Conservation (phyloP, 2,113 vertebrate species). For the Otis tarda region DNA sequence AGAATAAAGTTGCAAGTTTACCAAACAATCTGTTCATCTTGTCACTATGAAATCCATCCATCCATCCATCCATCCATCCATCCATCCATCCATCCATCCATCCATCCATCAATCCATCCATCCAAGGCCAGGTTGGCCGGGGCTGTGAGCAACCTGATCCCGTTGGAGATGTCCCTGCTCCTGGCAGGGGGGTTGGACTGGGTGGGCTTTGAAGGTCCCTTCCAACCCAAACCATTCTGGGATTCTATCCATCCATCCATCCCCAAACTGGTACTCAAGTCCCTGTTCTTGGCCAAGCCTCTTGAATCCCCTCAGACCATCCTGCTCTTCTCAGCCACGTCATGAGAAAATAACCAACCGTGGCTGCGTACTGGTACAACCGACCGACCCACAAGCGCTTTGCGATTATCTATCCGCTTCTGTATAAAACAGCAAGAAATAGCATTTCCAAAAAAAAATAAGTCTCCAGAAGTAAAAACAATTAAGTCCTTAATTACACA, state of each 20-base stretch:
- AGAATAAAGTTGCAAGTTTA: not conserved
- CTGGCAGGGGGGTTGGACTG: too few relatives aligned
- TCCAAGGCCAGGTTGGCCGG: too few relatives aligned
- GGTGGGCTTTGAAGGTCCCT: too few relatives aligned
- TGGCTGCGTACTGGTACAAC: not conserved
- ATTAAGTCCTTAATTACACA: not conserved
- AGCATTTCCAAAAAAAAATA: not conserved
- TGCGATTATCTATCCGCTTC: rapidly evolving
- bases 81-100: not conserved
- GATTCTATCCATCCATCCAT: too few relatives aligned
- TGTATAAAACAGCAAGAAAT: not conserved
- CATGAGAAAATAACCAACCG: rapidly evolving
- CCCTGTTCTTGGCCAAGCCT: not conserved
- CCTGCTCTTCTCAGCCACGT: not conserved
- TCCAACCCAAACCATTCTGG: too few relatives aligned
- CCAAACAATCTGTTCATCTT: not conserved
- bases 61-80: not conserved
- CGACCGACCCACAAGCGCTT: not conserved
- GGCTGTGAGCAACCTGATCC: too few relatives aligned
- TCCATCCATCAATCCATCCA: not conserved
- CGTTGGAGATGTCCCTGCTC: too few relatives aligned
- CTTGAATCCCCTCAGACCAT: not conserved
- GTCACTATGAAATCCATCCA: not conserved
- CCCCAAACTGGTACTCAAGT: not conserved
- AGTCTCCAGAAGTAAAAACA: not conserved